Base-by-base conservation (phyloP, 2,797 vertebrate genomes). In the Poecilia picta region DNA sequence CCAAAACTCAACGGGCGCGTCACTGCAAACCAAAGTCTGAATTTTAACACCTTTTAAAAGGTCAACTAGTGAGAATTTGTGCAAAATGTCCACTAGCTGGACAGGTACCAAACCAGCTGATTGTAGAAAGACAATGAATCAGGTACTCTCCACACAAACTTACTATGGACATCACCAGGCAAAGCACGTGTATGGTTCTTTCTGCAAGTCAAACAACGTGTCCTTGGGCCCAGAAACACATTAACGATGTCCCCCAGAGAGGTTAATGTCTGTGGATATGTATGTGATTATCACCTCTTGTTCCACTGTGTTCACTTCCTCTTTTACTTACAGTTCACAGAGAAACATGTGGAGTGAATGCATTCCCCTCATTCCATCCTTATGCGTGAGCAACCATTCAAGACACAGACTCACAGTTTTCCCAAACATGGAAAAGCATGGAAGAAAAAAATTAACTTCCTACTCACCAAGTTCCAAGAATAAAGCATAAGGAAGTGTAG, bases 321-420 rank as follows among this genome's bases (percentile, higher is more conserved):
- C 87, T 87, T 91, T 90, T 86, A 83, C 64, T 53, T 76, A 47
- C 51, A 82, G 88, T 91, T 92, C 92, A 88, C 90, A 91, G 87
- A 93, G 87, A 91, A 87, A 88, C 74, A 72, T 4, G 62, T 82
- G 77, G 82, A 83, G 82, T 88, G 90, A 92, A 91, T 87, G 88
- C 92, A 91, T 93, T 91, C 89, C 90, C 47, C 33, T 31, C 89
- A 92, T 93, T 89, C 93, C 91, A 80, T 86, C 82, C 79, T 87
- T 76, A 88, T 68, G 85, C 92, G 88, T 91, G 90, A 86, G 45
- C 85, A 82, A 64, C 87, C 91, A 46, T 77, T 76, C 84, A 75
- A 15, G 82, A 55, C 81, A 62, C 81, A 87, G 73, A 85, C 79
- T 74, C 81, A 45, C 81, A 36, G 73, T 53, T 71, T 75, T 53